Evolutionary conservation across 2,113 vertebrate species (phyloP).

Genomic region (Oenanthe melanoleuca): DNA sequence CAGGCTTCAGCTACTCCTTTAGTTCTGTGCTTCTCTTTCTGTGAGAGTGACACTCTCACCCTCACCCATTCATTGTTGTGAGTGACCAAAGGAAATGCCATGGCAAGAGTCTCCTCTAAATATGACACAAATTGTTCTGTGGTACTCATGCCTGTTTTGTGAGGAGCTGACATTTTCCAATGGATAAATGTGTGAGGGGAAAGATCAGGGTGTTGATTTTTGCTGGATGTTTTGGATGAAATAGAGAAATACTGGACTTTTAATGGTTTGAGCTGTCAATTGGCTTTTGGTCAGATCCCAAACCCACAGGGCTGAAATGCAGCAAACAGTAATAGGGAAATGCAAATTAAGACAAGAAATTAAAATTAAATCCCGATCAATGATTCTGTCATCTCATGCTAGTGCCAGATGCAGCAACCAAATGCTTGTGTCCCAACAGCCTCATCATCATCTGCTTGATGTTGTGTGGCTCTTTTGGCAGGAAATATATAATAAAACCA

Average conservation of each 20-base stretch:
- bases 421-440: conserved; percentile 30
- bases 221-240: neutral
- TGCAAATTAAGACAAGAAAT: conserved; percentile 29
- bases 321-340: neutral
- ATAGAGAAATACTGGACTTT: neutral
- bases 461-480: neutral
- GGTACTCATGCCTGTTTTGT: neutral
- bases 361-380: conserved; percentile 15
- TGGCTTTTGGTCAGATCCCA: conserved; percentile 1
- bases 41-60: neutral
- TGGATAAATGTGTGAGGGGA: neutral
- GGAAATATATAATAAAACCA: neutral
- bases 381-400: conserved; percentile 5
- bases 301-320: neutral
- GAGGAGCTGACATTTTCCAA: neutral
- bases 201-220: neutral
- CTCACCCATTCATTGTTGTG: neutral
- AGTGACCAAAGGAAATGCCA: neutral
- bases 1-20: neutral
- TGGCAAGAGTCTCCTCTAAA: neutral
- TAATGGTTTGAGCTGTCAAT: neutral
- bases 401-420: conserved; percentile 39
- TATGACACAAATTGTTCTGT: neutral
- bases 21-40: neutral
- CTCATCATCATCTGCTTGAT: conserved; percentile 13